Percentiles rank a stretch among this genome's conserved stretches.
phyloP scores from a whole-genome alignment of 1,140 invertebrate genomes.

The Scylla paramamosain region DNA sequence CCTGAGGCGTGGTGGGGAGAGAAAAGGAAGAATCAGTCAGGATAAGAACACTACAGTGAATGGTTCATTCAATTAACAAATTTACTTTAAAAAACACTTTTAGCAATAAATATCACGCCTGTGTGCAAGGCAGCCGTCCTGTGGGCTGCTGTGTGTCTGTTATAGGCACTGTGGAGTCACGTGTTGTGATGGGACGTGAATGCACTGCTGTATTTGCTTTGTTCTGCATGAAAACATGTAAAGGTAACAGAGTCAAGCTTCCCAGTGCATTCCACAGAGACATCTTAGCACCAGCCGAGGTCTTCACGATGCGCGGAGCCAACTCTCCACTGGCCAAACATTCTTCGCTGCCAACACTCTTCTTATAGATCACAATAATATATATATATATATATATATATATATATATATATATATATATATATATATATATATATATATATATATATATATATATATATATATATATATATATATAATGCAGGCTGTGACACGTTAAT shows the following conservation, averaged over 20 bases:
- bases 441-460: conserved; percentile 48
- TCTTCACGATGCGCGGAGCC: background rate
- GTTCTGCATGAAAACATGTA: background rate
- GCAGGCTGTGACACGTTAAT: too few relatives aligned
- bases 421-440: conserved; percentile 60
- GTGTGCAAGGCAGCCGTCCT: too few relatives aligned
- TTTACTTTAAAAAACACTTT: too few relatives aligned
- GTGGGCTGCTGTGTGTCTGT: too few relatives aligned
- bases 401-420: conserved; percentile 50
- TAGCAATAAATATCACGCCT: too few relatives aligned
- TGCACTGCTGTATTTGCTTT: too few relatives aligned
- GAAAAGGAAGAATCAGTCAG: background rate
- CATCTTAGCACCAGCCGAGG: background rate
- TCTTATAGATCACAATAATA: background rate
- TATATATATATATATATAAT: conserved; percentile 51
- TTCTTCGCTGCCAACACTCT: conserved; percentile 8
- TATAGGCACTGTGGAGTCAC: too few relatives aligned
- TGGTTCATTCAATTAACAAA: too few relatives aligned
- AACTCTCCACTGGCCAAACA: background rate
- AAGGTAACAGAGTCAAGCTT: background rate
- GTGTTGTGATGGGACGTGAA: too few relatives aligned
- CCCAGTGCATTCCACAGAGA: background rate
- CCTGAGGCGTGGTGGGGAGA: conserved; percentile 24
- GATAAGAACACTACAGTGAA: background rate
- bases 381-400: conserved; percentile 32